phyloP scores from a whole-genome alignment of 1,140 invertebrate species.

The Scaptomyza hsui region DNA sequence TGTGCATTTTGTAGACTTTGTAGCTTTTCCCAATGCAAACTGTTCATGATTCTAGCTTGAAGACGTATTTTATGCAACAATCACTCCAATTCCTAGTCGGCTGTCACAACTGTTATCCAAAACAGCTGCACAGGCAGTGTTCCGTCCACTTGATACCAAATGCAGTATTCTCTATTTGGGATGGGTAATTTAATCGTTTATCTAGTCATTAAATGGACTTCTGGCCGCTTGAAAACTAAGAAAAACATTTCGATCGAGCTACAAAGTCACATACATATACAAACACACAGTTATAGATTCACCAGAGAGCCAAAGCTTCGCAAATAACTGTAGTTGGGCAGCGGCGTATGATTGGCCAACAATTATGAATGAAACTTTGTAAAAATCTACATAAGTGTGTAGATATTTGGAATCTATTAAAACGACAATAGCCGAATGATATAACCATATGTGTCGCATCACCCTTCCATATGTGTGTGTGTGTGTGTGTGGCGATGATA shows the following conservation, averaged over 20 bases:
- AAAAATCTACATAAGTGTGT: slow-evolving; percentile 42
- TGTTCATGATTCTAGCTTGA: background rate
- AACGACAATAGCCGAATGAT: slow-evolving; percentile 26
- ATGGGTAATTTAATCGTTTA: too few relatives aligned
- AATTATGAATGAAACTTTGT: slow-evolving; percentile 42
- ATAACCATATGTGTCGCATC: slow-evolving; percentile 14
- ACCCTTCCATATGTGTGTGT: background rate
- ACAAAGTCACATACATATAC: too few relatives aligned
- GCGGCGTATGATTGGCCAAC: slow-evolving; percentile 30
- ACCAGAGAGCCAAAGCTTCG: too few relatives aligned
- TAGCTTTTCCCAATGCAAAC: background rate
- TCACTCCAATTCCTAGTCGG: background rate
- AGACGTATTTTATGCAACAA: slow-evolving; percentile 22
- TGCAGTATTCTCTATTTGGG: too few relatives aligned
- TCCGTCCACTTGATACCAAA: too few relatives aligned
- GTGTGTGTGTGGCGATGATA: slow-evolving; percentile 20
- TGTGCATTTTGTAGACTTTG: slow-evolving; percentile 14
- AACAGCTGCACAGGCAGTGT: slow-evolving; percentile 13
- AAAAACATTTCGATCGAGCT: too few relatives aligned
- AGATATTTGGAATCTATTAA: slow-evolving; percentile 32
- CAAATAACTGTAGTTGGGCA: too few relatives aligned
- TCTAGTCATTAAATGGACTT: too few relatives aligned
- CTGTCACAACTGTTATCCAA: slow-evolving; percentile 12
- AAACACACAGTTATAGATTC: too few relatives aligned
- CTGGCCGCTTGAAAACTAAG: too few relatives aligned